These are phyloP conservation scores for Seladonia tumulorum DNA, from an alignment of 2,888 invertebrate genomes.

Conservation along the genomic window DNA sequence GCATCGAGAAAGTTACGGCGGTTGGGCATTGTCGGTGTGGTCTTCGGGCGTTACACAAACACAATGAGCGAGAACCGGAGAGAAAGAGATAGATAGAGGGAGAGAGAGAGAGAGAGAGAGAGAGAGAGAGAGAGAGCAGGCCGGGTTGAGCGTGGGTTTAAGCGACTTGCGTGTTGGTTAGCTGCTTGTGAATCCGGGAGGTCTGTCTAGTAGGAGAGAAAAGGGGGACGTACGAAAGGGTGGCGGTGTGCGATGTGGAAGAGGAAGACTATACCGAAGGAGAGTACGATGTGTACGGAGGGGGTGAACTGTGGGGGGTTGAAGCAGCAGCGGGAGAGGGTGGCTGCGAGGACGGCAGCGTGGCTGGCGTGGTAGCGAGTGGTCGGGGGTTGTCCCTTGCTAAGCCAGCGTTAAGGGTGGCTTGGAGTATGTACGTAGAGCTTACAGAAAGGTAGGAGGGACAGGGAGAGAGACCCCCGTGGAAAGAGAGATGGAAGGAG, in stretches of 20 bases:
- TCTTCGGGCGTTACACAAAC: slow-evolving; percentile 76
- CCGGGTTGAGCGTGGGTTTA: slow-evolving; percentile 76
- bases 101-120: neutral
- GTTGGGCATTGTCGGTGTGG: slow-evolving; percentile 74
- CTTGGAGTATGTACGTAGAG: slow-evolving; percentile 77
- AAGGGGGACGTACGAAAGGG: slow-evolving; percentile 56
- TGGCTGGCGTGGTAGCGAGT: slow-evolving; percentile 60
- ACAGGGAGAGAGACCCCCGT: slow-evolving; percentile 53
- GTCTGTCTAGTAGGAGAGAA: slow-evolving; percentile 61
- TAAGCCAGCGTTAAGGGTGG: slow-evolving; percentile 82
- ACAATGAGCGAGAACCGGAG: slow-evolving; percentile 68
- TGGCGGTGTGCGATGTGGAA: slow-evolving; percentile 60
- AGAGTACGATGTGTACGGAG: neutral
- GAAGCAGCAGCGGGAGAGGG: slow-evolving; percentile 30
- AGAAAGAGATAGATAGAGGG: neutral
- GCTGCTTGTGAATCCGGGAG: slow-evolving; percentile 76
- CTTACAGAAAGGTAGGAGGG: slow-evolving; percentile 74
- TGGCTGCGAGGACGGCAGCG: slow-evolving; percentile 50
- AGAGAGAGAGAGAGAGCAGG: slow-evolving; percentile 24
- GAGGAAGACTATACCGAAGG: slow-evolving; percentile 42
- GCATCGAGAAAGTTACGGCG: slow-evolving; percentile 71
- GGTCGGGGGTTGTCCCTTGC: slow-evolving; percentile 78
- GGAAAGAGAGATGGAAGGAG: slow-evolving; percentile 61
- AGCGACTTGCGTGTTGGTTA: slow-evolving; percentile 78
- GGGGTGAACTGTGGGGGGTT: neutral